Evolutionary conservation across 2,888 invertebrate genomes (phyloP).

Genomic region (Phyllotreta striolata): DNA sequence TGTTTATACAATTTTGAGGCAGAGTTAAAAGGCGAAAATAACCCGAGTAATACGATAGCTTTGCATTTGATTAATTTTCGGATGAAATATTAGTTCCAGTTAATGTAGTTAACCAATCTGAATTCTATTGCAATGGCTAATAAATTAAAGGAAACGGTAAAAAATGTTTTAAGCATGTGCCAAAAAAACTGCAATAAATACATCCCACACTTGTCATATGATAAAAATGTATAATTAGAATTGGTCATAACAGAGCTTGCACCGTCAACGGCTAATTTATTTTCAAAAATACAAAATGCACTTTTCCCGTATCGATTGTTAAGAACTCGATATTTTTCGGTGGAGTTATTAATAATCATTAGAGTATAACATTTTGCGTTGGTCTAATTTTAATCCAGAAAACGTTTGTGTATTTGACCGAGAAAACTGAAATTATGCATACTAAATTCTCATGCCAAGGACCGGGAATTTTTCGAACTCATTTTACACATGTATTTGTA

Average conservation of each 20-base stretch:
- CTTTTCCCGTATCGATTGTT: too few species aligned
- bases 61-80: slow-evolving; percentile 10
- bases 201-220: slow-evolving; percentile 16
- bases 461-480: slow-evolving; percentile 38
- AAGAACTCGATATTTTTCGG: slow-evolving; percentile 10
- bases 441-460: slow-evolving; percentile 35
- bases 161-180: slow-evolving; percentile 6
- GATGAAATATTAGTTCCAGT: slow-evolving; percentile 11
- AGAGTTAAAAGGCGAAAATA: slow-evolving; percentile 4
- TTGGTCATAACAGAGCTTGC: slow-evolving; percentile 10
- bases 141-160: slow-evolving; percentile 12
- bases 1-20: slow-evolving; percentile 8
- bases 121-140: slow-evolving; percentile 12
- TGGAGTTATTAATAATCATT: slow-evolving; percentile 22
- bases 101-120: slow-evolving; percentile 9
- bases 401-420: slow-evolving; percentile 37
- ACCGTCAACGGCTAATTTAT: slow-evolving; percentile 6
- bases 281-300: too few species aligned
- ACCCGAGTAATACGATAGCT: slow-evolving; percentile 13
- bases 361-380: slow-evolving; percentile 31
- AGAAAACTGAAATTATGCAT: slow-evolving; percentile 38
- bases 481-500: slow-evolving; percentile 32
- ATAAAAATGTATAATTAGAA: slow-evolving; percentile 15
- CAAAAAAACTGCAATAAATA: slow-evolving; percentile 14
- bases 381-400: slow-evolving; percentile 31